phyloP scores from a whole-genome alignment of 2,888 invertebrate genomes.

The Chymomyza caudatula region DNA sequence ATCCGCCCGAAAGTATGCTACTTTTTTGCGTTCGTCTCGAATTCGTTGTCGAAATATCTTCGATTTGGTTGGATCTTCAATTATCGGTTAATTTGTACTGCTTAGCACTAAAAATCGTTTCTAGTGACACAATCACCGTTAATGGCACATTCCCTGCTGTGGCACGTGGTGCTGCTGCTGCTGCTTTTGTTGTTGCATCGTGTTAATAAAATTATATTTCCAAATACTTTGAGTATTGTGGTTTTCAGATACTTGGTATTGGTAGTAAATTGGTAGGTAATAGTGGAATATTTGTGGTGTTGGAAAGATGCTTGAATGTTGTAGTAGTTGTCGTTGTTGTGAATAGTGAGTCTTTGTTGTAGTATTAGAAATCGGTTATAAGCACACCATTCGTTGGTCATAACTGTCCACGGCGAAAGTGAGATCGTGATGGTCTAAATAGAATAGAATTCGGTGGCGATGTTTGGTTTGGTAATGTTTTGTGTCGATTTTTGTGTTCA shows the following conservation, averaged over 20 bases:
- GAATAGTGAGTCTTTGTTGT: constrained; percentile 5
- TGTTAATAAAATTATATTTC: constrained; percentile 22
- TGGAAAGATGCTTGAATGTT: constrained; percentile 20
- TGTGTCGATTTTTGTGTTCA: constrained; percentile 40
- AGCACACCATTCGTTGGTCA: constrained; percentile 76
- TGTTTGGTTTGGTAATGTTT: constrained; percentile 22
- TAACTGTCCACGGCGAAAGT: constrained; percentile 76
- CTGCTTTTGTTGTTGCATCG: constrained; percentile 45
- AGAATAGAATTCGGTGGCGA: constrained; percentile 26
- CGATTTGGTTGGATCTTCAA: constrained; percentile 2
- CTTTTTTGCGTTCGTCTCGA: constrained; percentile 21
- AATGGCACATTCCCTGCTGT: neutral
- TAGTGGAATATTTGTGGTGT: constrained; percentile 14
- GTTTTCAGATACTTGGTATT: constrained; percentile 16
- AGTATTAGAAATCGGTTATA: constrained; percentile 76
- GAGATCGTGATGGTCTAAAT: constrained; percentile 77
- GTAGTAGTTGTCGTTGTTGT: constrained; percentile 8
- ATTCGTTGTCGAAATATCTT: constrained; percentile 36
- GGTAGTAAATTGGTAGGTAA: constrained; percentile 35
- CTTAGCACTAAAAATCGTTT: constrained; percentile 43
- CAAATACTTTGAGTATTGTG: constrained; percentile 27
- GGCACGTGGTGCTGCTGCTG: constrained; percentile 41
- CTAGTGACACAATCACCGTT: constrained; percentile 52
- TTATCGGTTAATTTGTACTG: constrained; percentile 24
- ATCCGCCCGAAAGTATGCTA: constrained; percentile 14